Evolutionary conservation across 2,797 vertebrate genomes (phyloP), one percentile per base, ranked within the genome.

Genomic region (Protosalanx chinensis): DNA sequence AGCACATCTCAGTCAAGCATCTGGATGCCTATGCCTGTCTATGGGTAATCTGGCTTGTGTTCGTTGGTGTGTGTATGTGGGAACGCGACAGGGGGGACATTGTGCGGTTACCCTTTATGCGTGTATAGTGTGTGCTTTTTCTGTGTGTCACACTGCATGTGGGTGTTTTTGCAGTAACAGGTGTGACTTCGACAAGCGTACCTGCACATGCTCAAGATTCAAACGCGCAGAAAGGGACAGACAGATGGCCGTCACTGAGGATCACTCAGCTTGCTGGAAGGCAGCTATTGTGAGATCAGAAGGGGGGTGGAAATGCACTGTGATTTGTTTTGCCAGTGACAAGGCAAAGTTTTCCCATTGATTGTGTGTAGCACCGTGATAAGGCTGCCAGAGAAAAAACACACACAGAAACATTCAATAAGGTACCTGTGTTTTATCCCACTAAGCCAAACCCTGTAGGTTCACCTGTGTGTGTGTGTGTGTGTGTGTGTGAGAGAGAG

Each of bases 241-340:
- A 88, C 90, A 90, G 88, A 90, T 91, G 90, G 89, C 82, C 76
- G 67, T 82, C 79, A 76, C 68, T 74, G 77, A 80, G 78, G 81
- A 85, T 87, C 83, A 82, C 78, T 82, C 81, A 83, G 86, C 84
- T 81, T 70, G 78, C 85, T 84, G 74, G 79, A 72, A 84, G 82
- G 87, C 72, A 76, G 79, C 79, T 78, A 80, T 88, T 82, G 81
- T 83, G 86, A 85, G 81, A 83, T 74, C 69, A 67, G 74, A 82
- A 78, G 81, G 81, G 83, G 53, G 30, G 37, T 27, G 51, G 41
- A 66, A 82, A 82, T 81, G 81, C 85, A 80, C 41, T 51, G 60
- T 67, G 64, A 82, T 87, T 84, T 88, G 83, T 85, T 81, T 70
- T 87, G 85, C 88, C 90, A 86, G 61, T 80, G 84, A 81, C 81